phyloP scores from a whole-genome alignment of 2,113 vertebrate species.

The Formicarius rufipectus region DNA sequence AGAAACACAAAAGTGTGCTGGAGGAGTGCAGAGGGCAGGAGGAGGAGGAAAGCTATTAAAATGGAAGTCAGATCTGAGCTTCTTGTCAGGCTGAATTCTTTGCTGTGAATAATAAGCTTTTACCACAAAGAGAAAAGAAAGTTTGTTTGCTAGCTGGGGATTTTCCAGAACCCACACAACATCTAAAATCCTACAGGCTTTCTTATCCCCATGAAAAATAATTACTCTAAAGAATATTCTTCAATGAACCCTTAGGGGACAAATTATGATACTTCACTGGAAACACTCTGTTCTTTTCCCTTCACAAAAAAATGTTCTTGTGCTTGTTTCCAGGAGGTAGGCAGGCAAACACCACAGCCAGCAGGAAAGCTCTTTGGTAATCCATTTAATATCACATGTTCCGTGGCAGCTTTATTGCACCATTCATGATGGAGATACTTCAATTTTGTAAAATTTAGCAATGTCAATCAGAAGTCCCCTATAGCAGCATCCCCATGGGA shows the following conservation, averaged over 20 bases:
- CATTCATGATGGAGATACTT: background rate
- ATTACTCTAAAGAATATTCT: slow-evolving; percentile 44
- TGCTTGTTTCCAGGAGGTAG: slow-evolving; percentile 46
- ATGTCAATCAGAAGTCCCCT: background rate
- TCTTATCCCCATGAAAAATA: slow-evolving; percentile 42
- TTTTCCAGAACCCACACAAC: slow-evolving; percentile 33
- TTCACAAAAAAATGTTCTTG: background rate
- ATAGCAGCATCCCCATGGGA: background rate
- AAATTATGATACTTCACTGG: slow-evolving; percentile 43
- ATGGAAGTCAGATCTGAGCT: slow-evolving; percentile 42
- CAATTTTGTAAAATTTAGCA: background rate
- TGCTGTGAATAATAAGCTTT: slow-evolving; percentile 52
- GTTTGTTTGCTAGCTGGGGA: slow-evolving; percentile 22
- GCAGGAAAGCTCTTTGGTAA: background rate
- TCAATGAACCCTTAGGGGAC: slow-evolving; percentile 42
- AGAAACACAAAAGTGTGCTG: background rate
- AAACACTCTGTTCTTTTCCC: slow-evolving; percentile 54
- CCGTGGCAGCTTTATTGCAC: background rate
- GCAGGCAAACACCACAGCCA: background rate
- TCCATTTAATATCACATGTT: background rate
- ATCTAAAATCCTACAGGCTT: slow-evolving; percentile 36
- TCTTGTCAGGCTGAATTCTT: slow-evolving; percentile 24
- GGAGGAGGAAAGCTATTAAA: slow-evolving; percentile 32
- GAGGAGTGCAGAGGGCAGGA: background rate
- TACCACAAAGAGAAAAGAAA: slow-evolving; percentile 44